Evolutionary conservation across 2,888 invertebrate species (phyloP).

Genomic region (Parascotia fuliginaria): DNA sequence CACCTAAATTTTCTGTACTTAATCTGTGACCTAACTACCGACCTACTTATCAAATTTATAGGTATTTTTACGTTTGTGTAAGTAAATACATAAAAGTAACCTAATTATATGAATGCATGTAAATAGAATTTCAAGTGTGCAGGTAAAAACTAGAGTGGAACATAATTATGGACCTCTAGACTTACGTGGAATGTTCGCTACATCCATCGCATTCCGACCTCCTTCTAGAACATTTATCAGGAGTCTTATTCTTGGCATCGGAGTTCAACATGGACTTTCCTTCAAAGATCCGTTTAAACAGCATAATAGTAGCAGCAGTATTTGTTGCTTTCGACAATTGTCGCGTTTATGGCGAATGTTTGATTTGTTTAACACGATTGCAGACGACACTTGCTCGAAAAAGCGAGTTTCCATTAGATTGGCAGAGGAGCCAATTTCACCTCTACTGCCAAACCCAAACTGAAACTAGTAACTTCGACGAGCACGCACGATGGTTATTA

Average conservation of each 20-base stretch:
- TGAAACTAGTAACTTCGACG: slow-evolving; percentile 50
- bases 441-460: slow-evolving; percentile 73
- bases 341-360: slow-evolving; percentile 79
- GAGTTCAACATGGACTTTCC: slow-evolving; percentile 84
- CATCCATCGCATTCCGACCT: slow-evolving; percentile 80
- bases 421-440: slow-evolving; percentile 75
- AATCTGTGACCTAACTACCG: too few species aligned
- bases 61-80: too few species aligned
- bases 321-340: slow-evolving; percentile 81
- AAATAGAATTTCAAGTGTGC: not conserved
- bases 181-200: slow-evolving; percentile 81
- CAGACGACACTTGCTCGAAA: slow-evolving; percentile 69
- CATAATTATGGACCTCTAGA: slow-evolving; percentile 43
- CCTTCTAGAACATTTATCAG: slow-evolving; percentile 80
- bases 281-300: slow-evolving; percentile 86
- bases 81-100: too few species aligned
- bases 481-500: too few species aligned
- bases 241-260: slow-evolving; percentile 62
- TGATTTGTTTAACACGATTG: slow-evolving; percentile 72
- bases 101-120: too few species aligned
- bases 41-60: too few species aligned
- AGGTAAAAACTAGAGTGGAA: not conserved
- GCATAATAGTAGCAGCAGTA: slow-evolving; percentile 81
- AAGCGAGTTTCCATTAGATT: slow-evolving; percentile 85
- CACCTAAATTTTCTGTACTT: too few species aligned